Evolutionary conservation across 2,113 vertebrate species (phyloP), one percentile per base, ranked within the genome.

Genomic region (Bagarius yarrelli): DNA sequence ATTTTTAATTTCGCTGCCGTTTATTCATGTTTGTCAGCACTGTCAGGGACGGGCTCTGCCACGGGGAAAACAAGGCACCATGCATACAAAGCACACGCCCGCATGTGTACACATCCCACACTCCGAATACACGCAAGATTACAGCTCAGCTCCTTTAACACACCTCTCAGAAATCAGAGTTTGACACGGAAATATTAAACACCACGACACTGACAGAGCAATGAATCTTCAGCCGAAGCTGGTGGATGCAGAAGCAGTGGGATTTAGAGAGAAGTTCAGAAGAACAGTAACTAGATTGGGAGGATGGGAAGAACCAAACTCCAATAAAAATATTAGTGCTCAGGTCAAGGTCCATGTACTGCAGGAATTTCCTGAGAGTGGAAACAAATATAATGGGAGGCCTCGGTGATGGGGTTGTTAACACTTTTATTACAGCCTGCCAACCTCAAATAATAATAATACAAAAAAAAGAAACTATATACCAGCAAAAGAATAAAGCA

Each of bases 1-100:
- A 86, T 84, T 86, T 86, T 84, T 82, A 79, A 86, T 83, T 84
- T 50, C 55, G 55, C 71, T 86, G 76, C 63, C 40, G 76, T 44
- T 70, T 81, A 80, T 81, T 81, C 34, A 78, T 81, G 67, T 81
- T 73, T 80, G 73, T 60, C 76, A 66, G 52, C 3, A 63, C 77
- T 84, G 82, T 85, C 83, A 80, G 69, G 70, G 60, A 77, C 32
- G 8, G 53, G 53, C 55, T 55, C 61, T 70, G 18, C 59, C 34
- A 53, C 8, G 76, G 30, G 53, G 40, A 34, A 81, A 74, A 40
- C 56, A 57, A 80, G 71, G 80, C 82, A 71, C 59, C 27, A 66
- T 21, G 36, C 61, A 60, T 55, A 63, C 71, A 82, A 76, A 73
- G 69, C 63, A 72, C 80, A 69, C 73, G 75, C 66, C 73, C 78